A percentile compares a stretch with the other conserved stretches of the same genome.
phyloP scores from a whole-genome alignment of 2,888 invertebrate genomes.

The Oxycera nigricornis region DNA sequence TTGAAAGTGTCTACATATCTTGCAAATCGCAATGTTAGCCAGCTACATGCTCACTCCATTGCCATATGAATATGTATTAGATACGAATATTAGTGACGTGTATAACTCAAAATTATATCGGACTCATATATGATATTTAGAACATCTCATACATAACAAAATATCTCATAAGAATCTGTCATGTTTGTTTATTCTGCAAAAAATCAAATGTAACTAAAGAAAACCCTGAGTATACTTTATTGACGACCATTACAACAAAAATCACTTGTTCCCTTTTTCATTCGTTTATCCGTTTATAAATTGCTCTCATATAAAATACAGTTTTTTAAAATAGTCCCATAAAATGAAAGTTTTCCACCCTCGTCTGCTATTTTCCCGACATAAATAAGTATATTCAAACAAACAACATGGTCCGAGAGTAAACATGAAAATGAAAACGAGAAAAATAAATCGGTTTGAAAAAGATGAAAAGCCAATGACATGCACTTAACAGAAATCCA shows the following conservation, averaged over 20 bases:
- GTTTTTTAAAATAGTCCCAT: background rate
- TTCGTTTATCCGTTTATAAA: conserved; percentile 24
- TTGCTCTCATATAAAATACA: conserved; percentile 14
- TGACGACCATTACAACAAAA: background rate
- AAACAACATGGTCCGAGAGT: background rate
- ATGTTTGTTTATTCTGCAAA: no score
- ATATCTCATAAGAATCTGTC: no score
- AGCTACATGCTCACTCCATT: no score
- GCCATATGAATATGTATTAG: no score
- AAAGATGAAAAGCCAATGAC: conserved; percentile 45
- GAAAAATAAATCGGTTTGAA: conserved; percentile 24
- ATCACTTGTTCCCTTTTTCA: conserved; percentile 1
- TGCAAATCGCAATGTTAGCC: no score
- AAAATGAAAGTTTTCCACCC: conserved; percentile 14
- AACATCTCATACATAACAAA: no score
- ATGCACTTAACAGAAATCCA: conserved; percentile 50
- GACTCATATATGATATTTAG: no score
- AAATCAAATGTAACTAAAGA: no score
- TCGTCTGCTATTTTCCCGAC: background rate
- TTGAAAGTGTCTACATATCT: no score
- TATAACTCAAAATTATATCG: no score
- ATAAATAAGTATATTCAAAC: background rate
- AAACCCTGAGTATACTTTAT: no score
- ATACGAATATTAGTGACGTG: no score
- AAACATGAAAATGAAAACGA: conserved; percentile 6